Conservation (phyloP, 2,888 invertebrate genomes). For the Julus scandinavius region DNA sequence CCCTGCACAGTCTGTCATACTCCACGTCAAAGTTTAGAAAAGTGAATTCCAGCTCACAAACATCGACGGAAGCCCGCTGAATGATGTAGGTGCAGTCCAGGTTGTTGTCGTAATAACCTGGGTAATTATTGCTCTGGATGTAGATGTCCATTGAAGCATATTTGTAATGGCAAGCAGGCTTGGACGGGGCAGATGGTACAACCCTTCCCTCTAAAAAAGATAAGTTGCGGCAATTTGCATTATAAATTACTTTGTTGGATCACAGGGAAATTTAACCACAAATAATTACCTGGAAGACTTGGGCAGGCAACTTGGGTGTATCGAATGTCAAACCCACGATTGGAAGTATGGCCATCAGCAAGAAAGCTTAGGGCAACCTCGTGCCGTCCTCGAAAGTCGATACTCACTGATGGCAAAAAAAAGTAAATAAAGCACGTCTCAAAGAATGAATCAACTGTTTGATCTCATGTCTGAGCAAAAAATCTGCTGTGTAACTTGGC, state of each 20-base stretch:
- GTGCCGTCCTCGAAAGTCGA: constrained; percentile 46
- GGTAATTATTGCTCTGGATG: constrained; percentile 52
- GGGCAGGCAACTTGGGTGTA: constrained; percentile 54
- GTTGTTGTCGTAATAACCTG: constrained; percentile 40
- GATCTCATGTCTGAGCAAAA: too few relatives aligned
- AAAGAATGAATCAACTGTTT: too few relatives aligned
- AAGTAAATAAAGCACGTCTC: not conserved
- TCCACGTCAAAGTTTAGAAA: constrained; percentile 61
- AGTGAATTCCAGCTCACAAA: constrained; percentile 60
- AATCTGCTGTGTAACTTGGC: not conserved
- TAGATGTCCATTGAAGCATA: constrained; percentile 17
- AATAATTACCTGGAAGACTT: constrained; percentile 36
- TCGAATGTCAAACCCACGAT: constrained; percentile 55
- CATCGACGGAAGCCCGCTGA: constrained; percentile 54
- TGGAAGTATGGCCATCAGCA: constrained; percentile 36
- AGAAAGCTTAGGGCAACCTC: constrained; percentile 53
- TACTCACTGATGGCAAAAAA: constrained; percentile 27
- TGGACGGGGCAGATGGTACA: not conserved
- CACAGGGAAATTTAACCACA: not conserved
- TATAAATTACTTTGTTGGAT: not conserved
- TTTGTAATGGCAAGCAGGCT: constrained; percentile 21
- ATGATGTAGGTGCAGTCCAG: constrained; percentile 55
- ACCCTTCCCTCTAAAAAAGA: constrained; percentile 16
- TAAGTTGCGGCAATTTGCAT: not conserved
- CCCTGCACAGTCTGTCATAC: constrained; percentile 58